These are phyloP conservation scores for Tubiluchus corallicola DNA, from an alignment of 2,888 invertebrate species.

Conservation along the genomic window DNA sequence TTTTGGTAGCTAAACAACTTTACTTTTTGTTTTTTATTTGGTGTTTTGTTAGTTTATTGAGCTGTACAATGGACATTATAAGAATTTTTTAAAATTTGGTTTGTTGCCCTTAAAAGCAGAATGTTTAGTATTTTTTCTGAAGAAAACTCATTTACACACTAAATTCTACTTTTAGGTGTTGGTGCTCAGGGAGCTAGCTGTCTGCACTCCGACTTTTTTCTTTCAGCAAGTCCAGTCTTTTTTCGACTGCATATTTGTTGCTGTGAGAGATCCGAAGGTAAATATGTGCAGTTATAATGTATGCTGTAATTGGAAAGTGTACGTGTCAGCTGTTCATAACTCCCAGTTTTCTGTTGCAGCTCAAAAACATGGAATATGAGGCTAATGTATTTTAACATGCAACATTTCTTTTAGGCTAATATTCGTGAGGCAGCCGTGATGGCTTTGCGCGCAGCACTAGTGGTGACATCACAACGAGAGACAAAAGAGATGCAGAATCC, in stretches of 20 bases:
- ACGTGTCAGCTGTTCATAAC: too few relatives aligned
- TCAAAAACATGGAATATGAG: too few relatives aligned
- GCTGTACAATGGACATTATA: too few relatives aligned
- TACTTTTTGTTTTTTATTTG: too few relatives aligned
- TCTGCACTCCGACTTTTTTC: conserved; percentile 90
- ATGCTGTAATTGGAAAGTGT: too few relatives aligned
- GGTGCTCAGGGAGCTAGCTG: conserved; percentile 75
- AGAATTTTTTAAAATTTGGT: neutral
- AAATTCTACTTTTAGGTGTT: conserved; percentile 41
- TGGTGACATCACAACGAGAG: conserved; percentile 87
- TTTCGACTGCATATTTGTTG: conserved; percentile 79
- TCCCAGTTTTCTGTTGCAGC: too few relatives aligned
- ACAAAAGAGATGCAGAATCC: conserved; percentile 73
- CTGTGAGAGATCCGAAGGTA: conserved; percentile 66
- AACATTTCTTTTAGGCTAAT: conserved; percentile 35
- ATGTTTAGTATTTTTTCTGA: conserved; percentile 7
- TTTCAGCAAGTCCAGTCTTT: conserved; percentile 36
- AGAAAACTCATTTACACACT: too few relatives aligned
- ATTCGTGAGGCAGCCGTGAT: conserved; percentile 83
- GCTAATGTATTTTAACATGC: conserved; percentile 6
- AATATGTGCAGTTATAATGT: too few relatives aligned
- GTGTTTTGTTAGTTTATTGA: too few relatives aligned
- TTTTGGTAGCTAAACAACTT: too few relatives aligned
- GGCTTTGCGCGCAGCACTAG: conserved; percentile 78
- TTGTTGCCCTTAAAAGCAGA: neutral